Evolutionary conservation across 2,113 vertebrate species (phyloP).

Genomic region (Oplegnathus fasciatus): DNA sequence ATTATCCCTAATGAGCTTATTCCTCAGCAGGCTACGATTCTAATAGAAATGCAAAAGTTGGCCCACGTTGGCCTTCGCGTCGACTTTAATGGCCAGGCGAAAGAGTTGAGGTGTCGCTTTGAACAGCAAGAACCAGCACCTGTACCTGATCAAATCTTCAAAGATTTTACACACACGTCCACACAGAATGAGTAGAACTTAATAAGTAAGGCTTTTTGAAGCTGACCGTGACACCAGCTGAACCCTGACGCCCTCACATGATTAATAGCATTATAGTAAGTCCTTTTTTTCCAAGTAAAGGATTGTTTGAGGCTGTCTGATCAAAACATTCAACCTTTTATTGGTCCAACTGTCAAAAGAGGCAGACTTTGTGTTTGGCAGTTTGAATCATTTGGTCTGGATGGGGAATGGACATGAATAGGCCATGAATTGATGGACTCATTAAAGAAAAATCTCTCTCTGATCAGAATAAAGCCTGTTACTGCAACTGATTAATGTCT

Average conservation of each 20-base stretch:
- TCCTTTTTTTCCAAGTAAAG: conserved; percentile 56
- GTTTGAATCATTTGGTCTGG: conserved; percentile 47
- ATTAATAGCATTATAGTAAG: conserved; percentile 81
- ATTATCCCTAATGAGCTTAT: conserved; percentile 83
- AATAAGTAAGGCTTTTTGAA: conserved; percentile 83
- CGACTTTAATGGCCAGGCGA: conserved; percentile 73
- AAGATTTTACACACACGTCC: conserved; percentile 75
- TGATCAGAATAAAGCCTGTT: conserved; percentile 43
- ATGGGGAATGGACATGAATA: conserved; percentile 42
- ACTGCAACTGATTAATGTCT: conserved; percentile 46
- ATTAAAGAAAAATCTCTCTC: conserved; percentile 52
- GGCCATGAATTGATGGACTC: conserved; percentile 64
- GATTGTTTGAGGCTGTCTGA: conserved; percentile 77
- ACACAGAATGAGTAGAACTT: conserved; percentile 78
- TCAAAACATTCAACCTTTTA: conserved; percentile 79
- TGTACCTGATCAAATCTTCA: conserved; percentile 85
- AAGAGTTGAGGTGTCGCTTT: conserved; percentile 81
- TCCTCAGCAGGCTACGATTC: conserved; percentile 66
- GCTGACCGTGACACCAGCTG: conserved; percentile 78
- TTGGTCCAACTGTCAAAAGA: conserved; percentile 69
- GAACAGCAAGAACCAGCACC: conserved; percentile 76
- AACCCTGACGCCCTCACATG: conserved; percentile 79
- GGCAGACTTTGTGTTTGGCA: conserved; percentile 57
- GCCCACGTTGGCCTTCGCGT: conserved; percentile 55
- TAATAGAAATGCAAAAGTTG: conserved; percentile 80